Evolutionary conservation across 2,797 vertebrate species (phyloP).

Genomic region (Cirrhinus mrigala): DNA sequence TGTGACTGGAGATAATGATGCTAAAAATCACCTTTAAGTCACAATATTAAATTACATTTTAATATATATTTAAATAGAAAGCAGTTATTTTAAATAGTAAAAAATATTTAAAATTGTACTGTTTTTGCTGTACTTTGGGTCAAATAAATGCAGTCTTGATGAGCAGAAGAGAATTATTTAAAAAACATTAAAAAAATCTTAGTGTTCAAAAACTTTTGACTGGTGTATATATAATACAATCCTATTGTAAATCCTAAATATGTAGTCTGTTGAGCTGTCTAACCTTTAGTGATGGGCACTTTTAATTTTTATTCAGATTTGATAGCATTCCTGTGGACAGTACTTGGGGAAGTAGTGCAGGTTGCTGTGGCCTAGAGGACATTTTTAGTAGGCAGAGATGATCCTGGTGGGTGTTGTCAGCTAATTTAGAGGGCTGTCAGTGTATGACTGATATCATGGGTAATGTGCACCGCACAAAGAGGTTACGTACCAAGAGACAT

Average conservation of each 20-base stretch:
- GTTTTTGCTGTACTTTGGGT: too few species aligned
- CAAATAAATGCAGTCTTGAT: too few species aligned
- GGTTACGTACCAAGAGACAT: constrained; percentile 60
- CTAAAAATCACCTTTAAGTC: too few species aligned
- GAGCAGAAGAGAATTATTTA: too few species aligned
- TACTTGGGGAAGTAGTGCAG: constrained; percentile 21
- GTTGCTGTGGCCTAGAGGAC: constrained; percentile 36
- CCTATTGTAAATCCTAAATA: not conserved
- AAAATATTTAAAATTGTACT: too few species aligned
- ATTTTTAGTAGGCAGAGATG: constrained; percentile 58
- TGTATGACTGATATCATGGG: constrained; percentile 57
- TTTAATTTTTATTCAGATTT: constrained; percentile 19
- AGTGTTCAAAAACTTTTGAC: too few species aligned
- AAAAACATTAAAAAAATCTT: too few species aligned
- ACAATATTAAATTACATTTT: too few species aligned
- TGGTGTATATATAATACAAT: too few species aligned
- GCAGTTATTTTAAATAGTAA: too few species aligned
- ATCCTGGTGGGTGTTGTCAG: constrained; percentile 65
- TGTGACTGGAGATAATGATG: too few species aligned
- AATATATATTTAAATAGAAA: too few species aligned
- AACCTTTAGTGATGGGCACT: not conserved
- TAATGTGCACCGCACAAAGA: constrained; percentile 55
- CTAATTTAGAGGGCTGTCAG: constrained; percentile 63
- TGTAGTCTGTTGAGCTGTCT: not conserved
- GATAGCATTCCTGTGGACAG: constrained; percentile 13